A percentile compares a stretch with the other conserved stretches of the same genome.
These are phyloP conservation scores for Turritopsis rubra DNA, from an alignment of 30 jellyfish, hydroid and myxozoan genomes.

Conservation along the genomic window DNA sequence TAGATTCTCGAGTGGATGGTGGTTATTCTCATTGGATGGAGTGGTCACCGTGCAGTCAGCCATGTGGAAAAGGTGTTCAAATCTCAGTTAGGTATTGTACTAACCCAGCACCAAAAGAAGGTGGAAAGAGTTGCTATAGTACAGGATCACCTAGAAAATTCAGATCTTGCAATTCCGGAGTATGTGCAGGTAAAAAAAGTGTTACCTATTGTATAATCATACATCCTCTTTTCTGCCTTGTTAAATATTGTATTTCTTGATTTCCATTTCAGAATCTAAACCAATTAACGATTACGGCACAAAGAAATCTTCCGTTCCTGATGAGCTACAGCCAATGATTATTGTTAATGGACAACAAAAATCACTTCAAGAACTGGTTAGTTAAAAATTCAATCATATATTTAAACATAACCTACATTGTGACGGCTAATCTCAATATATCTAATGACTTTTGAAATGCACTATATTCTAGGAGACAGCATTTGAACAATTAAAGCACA, in stretches of 20 bases:
- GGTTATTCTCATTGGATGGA: slow-evolving; percentile 32
- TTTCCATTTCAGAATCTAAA: background rate
- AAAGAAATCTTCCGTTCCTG: slow-evolving; percentile 34
- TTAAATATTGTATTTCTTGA: background rate
- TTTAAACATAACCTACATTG: background rate
- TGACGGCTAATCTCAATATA: background rate
- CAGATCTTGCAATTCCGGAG: background rate
- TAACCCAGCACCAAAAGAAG: slow-evolving; percentile 18
- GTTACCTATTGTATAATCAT: background rate
- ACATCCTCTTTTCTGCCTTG: background rate
- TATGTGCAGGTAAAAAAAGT: slow-evolving; percentile 19
- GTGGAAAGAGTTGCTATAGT: slow-evolving; percentile 15
- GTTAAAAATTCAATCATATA: too few relatives aligned
- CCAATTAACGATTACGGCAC: slow-evolving; percentile 22
- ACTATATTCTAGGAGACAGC: slow-evolving; percentile 10
- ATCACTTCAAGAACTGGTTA: slow-evolving; percentile 22
- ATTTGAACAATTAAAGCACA: slow-evolving; percentile 5
- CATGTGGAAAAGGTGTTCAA: slow-evolving; percentile 34
- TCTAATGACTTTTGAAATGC: background rate
- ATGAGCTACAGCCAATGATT: slow-evolving; percentile 22
- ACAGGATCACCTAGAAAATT: slow-evolving; percentile 21
- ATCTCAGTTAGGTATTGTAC: slow-evolving; percentile 15
- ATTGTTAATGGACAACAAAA: slow-evolving; percentile 28
- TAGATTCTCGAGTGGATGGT: slow-evolving; percentile 3
- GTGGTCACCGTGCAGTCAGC: slow-evolving; percentile 26